These are phyloP conservation scores for Drosophila sp. DNA, from an alignment of 1,140 invertebrate species.

Conservation along the genomic window DNA sequence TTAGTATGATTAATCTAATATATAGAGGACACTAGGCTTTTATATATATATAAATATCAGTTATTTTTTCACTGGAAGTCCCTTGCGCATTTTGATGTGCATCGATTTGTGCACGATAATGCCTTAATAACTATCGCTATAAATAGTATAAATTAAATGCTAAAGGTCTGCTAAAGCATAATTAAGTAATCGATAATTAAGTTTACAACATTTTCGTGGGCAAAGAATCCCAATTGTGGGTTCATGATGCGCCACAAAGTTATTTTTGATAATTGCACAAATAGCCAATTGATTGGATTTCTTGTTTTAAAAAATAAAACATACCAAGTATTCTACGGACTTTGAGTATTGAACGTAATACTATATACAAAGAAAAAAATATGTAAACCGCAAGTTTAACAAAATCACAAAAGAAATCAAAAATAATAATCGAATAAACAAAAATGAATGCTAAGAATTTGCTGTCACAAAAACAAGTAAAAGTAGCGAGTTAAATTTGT, in stretches of 20 bases:
- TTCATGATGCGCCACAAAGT: slow-evolving; percentile 36
- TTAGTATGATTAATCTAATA: not conserved
- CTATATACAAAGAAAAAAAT: slow-evolving; percentile 42
- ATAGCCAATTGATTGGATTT: slow-evolving; percentile 75
- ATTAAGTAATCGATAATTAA: slow-evolving; percentile 75
- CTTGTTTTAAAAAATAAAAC: slow-evolving; percentile 49
- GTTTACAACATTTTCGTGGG: slow-evolving; percentile 65
- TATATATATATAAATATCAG: slow-evolving; percentile 63
- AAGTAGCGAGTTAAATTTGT: slow-evolving; percentile 21
- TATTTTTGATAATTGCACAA: slow-evolving; percentile 76
- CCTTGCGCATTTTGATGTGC: slow-evolving; percentile 69
- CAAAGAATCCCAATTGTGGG: slow-evolving; percentile 6
- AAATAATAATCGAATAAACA: slow-evolving; percentile 6
- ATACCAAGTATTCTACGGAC: slow-evolving; percentile 69
- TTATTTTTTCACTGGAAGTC: slow-evolving; percentile 79
- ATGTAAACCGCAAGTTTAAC: slow-evolving; percentile 59
- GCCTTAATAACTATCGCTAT: slow-evolving; percentile 27
- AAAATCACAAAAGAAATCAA: slow-evolving; percentile 72
- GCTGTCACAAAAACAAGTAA: slow-evolving; percentile 4
- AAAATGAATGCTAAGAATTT: slow-evolving; percentile 7
- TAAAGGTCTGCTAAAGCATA: slow-evolving; percentile 54
- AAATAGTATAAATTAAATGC: slow-evolving; percentile 23
- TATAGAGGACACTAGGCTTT: slow-evolving; percentile 24
- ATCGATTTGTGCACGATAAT: slow-evolving; percentile 33
- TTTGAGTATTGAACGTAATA: slow-evolving; percentile 74